Evolutionary conservation across 2,113 vertebrate species (phyloP).

Genomic region (Lepisosteus osseus): DNA sequence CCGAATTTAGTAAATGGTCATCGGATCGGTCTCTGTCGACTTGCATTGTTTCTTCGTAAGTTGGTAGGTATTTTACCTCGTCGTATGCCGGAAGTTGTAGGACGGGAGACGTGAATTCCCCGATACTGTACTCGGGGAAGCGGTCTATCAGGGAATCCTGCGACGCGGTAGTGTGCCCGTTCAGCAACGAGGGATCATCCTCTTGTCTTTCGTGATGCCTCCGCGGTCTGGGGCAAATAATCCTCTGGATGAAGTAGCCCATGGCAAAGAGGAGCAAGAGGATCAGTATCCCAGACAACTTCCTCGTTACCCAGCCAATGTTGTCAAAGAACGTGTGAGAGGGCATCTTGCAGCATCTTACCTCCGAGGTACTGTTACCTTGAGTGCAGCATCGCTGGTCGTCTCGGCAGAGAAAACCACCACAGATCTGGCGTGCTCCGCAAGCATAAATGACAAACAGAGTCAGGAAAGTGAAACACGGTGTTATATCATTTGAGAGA

Average conservation of each 20-base stretch:
- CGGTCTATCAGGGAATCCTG: constrained; percentile 78
- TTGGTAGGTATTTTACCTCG: constrained; percentile 87
- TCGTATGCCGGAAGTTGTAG: constrained; percentile 85
- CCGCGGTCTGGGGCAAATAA: constrained; percentile 84
- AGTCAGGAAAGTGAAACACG: constrained; percentile 50
- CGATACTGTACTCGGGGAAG: constrained; percentile 59
- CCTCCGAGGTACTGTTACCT: constrained; percentile 64
- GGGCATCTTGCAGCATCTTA: constrained; percentile 74
- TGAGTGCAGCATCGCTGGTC: constrained; percentile 77
- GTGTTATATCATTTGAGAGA: constrained; percentile 43
- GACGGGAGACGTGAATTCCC: constrained; percentile 58
- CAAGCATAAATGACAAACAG: constrained; percentile 52
- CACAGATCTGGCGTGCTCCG: constrained; percentile 67
- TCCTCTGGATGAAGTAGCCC: constrained; percentile 88
- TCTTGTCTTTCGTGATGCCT: constrained; percentile 50
- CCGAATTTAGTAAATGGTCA: constrained; percentile 44
- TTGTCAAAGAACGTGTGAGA: constrained; percentile 81
- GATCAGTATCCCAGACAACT: constrained; percentile 86
- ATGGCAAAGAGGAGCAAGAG: constrained; percentile 84
- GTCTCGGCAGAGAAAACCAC: constrained; percentile 71
- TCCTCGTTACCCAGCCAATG: constrained; percentile 82
- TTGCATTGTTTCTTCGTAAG: constrained; percentile 88
- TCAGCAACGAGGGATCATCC: constrained; percentile 69
- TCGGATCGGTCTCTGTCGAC: constrained; percentile 62
- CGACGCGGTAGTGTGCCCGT: constrained; percentile 68